phyloP scores from a whole-genome alignment of 1,140 invertebrate species.

The Ceratina australensis region DNA sequence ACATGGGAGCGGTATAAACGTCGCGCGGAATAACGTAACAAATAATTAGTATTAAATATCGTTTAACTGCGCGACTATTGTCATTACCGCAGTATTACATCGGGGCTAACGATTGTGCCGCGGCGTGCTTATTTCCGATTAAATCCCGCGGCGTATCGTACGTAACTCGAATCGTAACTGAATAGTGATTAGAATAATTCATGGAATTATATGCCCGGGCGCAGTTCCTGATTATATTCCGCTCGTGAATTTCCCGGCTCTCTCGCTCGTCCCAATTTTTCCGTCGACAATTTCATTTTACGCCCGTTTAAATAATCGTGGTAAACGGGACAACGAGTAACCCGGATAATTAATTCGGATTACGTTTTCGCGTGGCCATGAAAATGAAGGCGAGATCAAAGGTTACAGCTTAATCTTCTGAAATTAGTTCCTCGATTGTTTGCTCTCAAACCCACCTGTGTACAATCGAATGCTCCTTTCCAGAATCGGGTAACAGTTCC shows the following conservation, averaged over 20 bases:
- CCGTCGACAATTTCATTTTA: background rate
- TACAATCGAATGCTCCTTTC: constrained; percentile 5
- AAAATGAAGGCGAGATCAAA: constrained; percentile 26
- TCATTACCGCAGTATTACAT: constrained; percentile 44
- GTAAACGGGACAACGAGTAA: background rate
- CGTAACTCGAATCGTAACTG: constrained; percentile 46
- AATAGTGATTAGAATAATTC: constrained; percentile 54
- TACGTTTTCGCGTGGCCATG: background rate
- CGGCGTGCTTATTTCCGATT: constrained; percentile 48
- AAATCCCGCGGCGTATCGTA: constrained; percentile 43
- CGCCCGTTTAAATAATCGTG: no score
- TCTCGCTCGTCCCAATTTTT: no score
- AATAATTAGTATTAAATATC: constrained; percentile 47
- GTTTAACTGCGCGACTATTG: constrained; percentile 38
- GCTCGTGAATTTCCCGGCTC: background rate
- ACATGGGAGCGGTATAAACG: constrained; percentile 18
- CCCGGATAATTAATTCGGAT: no score
- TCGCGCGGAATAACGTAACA: constrained; percentile 29
- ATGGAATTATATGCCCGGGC: constrained; percentile 27
- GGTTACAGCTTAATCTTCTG: background rate
- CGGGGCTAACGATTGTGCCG: constrained; percentile 36
- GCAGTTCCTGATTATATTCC: constrained; percentile 30
- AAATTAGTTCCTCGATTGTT: constrained; percentile 11
- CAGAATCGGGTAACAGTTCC: background rate
- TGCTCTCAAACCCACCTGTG: background rate